Percentiles rank a stretch among this genome's conserved stretches.
These are phyloP conservation scores for Zelleria hepariella DNA, from an alignment of 2,888 invertebrate genomes.

Conservation along the genomic window DNA sequence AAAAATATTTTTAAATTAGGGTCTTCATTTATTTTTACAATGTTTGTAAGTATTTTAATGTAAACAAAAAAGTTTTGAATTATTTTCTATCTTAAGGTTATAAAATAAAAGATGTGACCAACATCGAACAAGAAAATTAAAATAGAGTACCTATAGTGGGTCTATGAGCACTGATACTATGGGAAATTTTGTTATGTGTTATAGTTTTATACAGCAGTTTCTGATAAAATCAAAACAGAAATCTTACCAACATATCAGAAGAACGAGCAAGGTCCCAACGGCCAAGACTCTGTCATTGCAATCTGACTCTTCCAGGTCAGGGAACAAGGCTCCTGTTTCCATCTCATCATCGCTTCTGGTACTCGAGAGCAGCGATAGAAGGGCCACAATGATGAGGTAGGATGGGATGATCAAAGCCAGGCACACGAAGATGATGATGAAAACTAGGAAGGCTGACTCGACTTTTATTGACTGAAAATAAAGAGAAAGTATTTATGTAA, in stretches of 20 bases:
- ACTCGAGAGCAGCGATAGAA: conserved; percentile 64
- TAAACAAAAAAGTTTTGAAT: too few relatives aligned
- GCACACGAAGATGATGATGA: conserved; percentile 74
- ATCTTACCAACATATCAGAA: conserved; percentile 60
- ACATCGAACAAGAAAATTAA: too few relatives aligned
- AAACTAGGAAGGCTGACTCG: conserved; percentile 77
- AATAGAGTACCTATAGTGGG: too few relatives aligned
- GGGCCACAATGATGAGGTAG: conserved; percentile 59
- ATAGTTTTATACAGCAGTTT: background rate
- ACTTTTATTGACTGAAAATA: conserved; percentile 76
- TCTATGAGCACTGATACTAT: too few relatives aligned
- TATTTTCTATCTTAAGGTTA: too few relatives aligned
- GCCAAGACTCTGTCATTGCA: conserved; percentile 53
- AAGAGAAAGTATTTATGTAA: conserved; percentile 5
- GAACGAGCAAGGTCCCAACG: conserved; percentile 45
- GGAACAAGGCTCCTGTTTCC: conserved; percentile 56
- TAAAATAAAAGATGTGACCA: too few relatives aligned
- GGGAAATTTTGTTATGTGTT: background rate
- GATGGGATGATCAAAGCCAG: conserved; percentile 77
- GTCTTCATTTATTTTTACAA: too few relatives aligned
- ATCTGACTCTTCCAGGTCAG: conserved; percentile 41
- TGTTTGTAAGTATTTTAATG: too few relatives aligned
- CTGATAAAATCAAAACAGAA: background rate
- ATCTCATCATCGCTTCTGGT: conserved; percentile 47
- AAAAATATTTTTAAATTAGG: too few relatives aligned